A percentile compares a stretch with the other conserved stretches of the same genome.
Evolutionary conservation across 1,140 invertebrate genomes (phyloP).

Genomic region (Aphaenogaster floridana): DNA sequence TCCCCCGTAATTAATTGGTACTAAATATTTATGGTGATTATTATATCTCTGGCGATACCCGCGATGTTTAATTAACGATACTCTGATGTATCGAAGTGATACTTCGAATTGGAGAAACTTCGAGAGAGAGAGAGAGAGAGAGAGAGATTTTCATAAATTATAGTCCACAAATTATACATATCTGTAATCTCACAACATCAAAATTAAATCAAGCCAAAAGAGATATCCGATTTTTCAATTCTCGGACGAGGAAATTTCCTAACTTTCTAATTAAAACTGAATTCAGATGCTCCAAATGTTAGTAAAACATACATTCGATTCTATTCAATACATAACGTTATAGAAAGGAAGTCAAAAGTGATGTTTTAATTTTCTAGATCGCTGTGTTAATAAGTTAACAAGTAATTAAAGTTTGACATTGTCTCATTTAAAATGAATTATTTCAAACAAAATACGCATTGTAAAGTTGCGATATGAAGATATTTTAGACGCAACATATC

Average conservation of each 20-base stretch:
- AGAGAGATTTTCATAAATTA: constrained; percentile 8
- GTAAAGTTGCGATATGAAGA: background rate
- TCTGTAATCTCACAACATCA: background rate
- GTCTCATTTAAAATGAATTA: background rate
- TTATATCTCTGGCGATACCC: background rate
- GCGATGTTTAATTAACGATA: constrained; percentile 16
- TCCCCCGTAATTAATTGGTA: constrained; percentile 32
- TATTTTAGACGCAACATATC: background rate
- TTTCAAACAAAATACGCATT: background rate
- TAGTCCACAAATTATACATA: constrained; percentile 10
- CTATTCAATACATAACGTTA: background rate
- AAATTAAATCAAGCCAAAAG: background rate
- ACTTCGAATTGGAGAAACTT: constrained; percentile 4
- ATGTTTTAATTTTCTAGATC: background rate
- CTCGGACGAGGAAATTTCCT: background rate
- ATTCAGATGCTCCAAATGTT: background rate
- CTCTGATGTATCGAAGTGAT: background rate
- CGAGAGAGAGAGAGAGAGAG: background rate
- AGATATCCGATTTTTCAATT: constrained; percentile 10
- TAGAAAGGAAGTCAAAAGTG: background rate
- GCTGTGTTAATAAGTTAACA: background rate
- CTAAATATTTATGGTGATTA: constrained; percentile 35
- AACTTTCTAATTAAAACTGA: background rate
- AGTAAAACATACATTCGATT: background rate
- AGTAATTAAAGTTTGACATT: background rate